Evolutionary conservation across 2,113 vertebrate species (phyloP).

Genomic region (Vidua macroura): DNA sequence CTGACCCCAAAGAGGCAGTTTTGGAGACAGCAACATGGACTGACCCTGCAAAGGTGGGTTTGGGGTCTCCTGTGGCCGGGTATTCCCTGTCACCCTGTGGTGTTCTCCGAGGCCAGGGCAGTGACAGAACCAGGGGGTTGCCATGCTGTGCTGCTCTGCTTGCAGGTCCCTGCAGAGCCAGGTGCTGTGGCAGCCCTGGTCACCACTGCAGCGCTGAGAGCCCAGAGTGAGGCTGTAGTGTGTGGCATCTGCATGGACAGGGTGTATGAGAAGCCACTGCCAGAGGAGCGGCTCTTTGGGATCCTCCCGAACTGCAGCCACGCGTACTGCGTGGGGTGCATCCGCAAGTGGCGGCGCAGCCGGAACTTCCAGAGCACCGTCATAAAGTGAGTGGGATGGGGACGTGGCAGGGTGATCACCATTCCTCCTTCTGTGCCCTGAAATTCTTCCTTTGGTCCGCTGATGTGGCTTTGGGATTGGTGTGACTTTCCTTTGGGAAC

Average conservation of each 20-base stretch:
- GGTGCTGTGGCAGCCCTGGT: accelerated
- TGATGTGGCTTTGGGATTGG: neutral
- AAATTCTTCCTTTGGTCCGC: neutral
- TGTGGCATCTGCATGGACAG: conserved; percentile 94
- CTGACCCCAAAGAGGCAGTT: neutral
- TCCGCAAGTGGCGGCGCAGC: conserved; percentile 82
- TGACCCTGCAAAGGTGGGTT: neutral
- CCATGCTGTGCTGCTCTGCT: neutral
- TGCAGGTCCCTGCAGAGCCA: neutral
- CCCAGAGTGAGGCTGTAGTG: conserved; percentile 73
- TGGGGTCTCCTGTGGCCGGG: accelerated
- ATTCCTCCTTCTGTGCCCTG: neutral
- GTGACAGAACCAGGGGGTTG: neutral
- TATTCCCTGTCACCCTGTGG: accelerated
- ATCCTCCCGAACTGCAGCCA: conserved; percentile 89
- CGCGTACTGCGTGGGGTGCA: conserved; percentile 83
- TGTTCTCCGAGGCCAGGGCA: accelerated
- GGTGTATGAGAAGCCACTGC: conserved; percentile 80
- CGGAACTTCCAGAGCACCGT: conserved; percentile 72
- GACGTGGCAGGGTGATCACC: accelerated
- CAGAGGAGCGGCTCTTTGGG: conserved; percentile 74
- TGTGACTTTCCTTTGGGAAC: neutral
- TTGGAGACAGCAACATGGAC: accelerated
- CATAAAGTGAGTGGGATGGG: conserved; percentile 75
- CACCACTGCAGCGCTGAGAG: neutral